These are phyloP conservation scores for Rhodophaea formosa DNA, from an alignment of 2,888 invertebrate species.

Conservation along the genomic window DNA sequence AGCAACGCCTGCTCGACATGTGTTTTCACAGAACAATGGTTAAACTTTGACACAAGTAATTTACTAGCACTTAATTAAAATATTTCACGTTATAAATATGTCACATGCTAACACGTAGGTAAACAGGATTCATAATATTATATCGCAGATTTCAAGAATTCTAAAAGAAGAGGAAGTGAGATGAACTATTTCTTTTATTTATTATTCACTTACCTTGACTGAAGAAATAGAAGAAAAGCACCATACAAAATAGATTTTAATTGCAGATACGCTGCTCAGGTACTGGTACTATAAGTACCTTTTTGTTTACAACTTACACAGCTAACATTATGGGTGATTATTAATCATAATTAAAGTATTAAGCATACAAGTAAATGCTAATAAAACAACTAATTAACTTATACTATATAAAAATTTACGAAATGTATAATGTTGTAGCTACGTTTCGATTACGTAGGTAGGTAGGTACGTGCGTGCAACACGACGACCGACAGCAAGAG, in stretches of 20 bases:
- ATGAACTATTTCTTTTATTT: not conserved
- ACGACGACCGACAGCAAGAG: not conserved
- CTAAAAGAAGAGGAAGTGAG: not conserved
- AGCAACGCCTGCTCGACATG: not conserved
- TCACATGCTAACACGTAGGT: constrained; percentile 15
- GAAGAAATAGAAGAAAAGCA: not conserved
- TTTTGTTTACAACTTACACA: constrained; percentile 2
- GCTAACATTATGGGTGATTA: not conserved
- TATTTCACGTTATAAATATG: constrained; percentile 13
- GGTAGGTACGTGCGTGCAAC: constrained; percentile 1
- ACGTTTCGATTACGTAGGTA: no score
- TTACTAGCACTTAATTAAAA: constrained; percentile 12
- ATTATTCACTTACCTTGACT: constrained; percentile 2
- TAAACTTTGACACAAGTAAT: constrained; percentile 16
- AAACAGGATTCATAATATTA: not conserved
- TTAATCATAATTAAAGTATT: not conserved
- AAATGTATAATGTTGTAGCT: not conserved
- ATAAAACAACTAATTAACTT: not conserved
- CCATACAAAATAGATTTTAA: not conserved
- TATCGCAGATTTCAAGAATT: not conserved
- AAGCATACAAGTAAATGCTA: not conserved
- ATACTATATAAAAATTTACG: not conserved
- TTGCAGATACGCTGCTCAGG: constrained; percentile 10
- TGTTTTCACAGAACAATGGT: constrained; percentile 12
- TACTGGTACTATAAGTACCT: constrained; percentile 10